Base-by-base conservation (phyloP, 2,113 vertebrate species). In the Melanostigma gelatinosum region DNA sequence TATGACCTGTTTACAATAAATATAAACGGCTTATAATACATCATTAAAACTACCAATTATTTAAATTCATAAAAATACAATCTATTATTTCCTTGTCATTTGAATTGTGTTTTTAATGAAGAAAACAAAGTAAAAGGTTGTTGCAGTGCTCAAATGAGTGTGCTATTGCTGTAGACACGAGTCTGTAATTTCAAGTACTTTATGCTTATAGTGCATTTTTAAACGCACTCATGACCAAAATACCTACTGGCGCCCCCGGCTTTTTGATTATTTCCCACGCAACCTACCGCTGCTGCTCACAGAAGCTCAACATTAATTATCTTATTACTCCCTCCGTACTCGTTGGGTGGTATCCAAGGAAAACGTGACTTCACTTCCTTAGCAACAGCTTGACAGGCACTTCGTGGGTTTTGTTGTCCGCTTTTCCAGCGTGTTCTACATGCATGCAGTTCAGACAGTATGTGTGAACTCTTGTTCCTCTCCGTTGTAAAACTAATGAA, bases 301-400 rank as follows among this genome's bases (percentile, higher is more conserved):
- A 93, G 91, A 92, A 92, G 90, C 90, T 85, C 84, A 82, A 74
- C 72, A 82, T 90, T 80, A 88, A 85, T 89, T 85, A 80, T 86
- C 79, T 84, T 85, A 87, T 91, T 90, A 89, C 86, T 90, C 89
- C 87, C 90, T 88, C 57, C 61, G 3, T 72, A 75, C 85, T 74
- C 8, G 0, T 79, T 93, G 91, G 79, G 67, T 22, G 1, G 40
- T 91, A 80, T 90, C 90, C 84, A 89, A 84, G 90, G 90, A 94
- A 92, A 93, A 89, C 86, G 84, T 91, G 89, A 93, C 84, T 89
- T 93, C 86, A 93, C 87, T 92, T 93, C 87, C 92, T 88, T 91
- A 93, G 87, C 85, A 89, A 91, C 88, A 74, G 64, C 81, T 92
- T 89, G 85, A 89, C 86, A 77, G 79, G 74, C 82, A 84, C 82